Evolutionary conservation across 1,140 invertebrate genomes (phyloP), one percentile per base, ranked within the genome.

Genomic region (Drosophila trapezifrons): DNA sequence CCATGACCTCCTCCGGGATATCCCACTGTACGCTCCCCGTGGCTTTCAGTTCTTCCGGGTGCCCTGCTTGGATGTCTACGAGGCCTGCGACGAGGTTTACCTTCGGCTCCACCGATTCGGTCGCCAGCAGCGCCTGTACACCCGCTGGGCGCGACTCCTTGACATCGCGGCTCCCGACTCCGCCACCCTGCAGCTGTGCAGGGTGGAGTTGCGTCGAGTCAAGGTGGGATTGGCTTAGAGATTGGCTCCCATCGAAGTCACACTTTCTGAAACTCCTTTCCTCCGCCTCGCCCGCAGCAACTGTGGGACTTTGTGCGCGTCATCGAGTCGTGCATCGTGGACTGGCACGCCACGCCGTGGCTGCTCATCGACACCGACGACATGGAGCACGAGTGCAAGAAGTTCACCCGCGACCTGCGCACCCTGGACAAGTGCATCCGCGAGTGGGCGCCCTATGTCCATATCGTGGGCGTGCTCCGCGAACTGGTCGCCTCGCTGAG

Each of bases 351-450:
- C 5, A 98, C 97, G 15, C 93, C 94, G 10, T 98, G 97, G 97
- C 95, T 95, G 69, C 95, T 95, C 79, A 96, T 98, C 71, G 96
- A 98, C 87, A 95, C 97, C 6, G 97, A 98, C 78, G 94, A 94
- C 66, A 96, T 98, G 95, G 97, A 98, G 91, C 95, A 96, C 80
- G 96, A 98, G 90, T 96, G 97, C 91, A 98, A 98, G 92, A 96
- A 96, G 90, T 96, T 97, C 90, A 94, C 95, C 8, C 96, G 96
- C 77, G 96, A 97, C 89, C 92, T 97, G 40, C 94, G 95, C 93
- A 94, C 93, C 7, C 92, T 98, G 79, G 97, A 98, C 91, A 98
- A 97, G 90, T 96, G 97, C 80, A 94, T 96, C 78, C 93, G 96
- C 76, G 91, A 92, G 15, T 98, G 96, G 96, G 93, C 95, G 75